phyloP scores from a whole-genome alignment of 2,888 invertebrate genomes.

The Platycheirus albimanus region DNA sequence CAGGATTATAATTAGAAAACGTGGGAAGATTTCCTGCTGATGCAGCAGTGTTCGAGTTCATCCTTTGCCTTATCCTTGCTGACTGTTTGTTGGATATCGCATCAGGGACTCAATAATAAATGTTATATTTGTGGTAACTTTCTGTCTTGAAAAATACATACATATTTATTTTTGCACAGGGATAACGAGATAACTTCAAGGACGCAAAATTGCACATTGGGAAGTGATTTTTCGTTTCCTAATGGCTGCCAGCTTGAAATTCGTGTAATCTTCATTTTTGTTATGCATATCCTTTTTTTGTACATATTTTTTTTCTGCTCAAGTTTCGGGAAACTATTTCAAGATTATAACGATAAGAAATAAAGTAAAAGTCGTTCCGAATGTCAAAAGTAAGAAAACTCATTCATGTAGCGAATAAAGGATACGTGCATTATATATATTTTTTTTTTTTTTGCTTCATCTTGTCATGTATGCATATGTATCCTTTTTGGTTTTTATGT shows the following conservation, averaged over 20 bases:
- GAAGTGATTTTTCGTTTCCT: slow-evolving; percentile 38
- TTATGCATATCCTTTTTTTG: slow-evolving; percentile 27
- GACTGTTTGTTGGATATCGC: slow-evolving; percentile 11
- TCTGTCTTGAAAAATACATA: background rate
- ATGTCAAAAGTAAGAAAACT: slow-evolving; percentile 27
- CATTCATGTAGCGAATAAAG: slow-evolving; percentile 38
- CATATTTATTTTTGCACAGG: background rate
- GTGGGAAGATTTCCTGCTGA: slow-evolving; percentile 71
- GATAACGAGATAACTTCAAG: slow-evolving; percentile 39
- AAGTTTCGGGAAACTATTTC: slow-evolving; percentile 52
- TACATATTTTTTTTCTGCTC: background rate
- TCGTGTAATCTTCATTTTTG: slow-evolving; percentile 38
- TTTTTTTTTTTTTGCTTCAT: slow-evolving; percentile 9
- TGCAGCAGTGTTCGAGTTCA: slow-evolving; percentile 39
- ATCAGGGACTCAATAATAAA: slow-evolving; percentile 33
- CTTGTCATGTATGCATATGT: slow-evolving; percentile 1
- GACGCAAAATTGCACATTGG: slow-evolving; percentile 31
- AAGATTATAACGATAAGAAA: slow-evolving; percentile 33
- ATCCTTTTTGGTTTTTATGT: slow-evolving; percentile 42
- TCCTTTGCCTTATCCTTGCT: background rate
- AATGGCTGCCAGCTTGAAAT: slow-evolving; percentile 23
- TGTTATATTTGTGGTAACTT: slow-evolving; percentile 27
- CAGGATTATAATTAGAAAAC: slow-evolving; percentile 70
- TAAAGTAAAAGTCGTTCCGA: slow-evolving; percentile 40
- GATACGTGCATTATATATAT: slow-evolving; percentile 23